phyloP scores from a whole-genome alignment of 2,888 invertebrate genomes.

The Orthosia incerta region DNA sequence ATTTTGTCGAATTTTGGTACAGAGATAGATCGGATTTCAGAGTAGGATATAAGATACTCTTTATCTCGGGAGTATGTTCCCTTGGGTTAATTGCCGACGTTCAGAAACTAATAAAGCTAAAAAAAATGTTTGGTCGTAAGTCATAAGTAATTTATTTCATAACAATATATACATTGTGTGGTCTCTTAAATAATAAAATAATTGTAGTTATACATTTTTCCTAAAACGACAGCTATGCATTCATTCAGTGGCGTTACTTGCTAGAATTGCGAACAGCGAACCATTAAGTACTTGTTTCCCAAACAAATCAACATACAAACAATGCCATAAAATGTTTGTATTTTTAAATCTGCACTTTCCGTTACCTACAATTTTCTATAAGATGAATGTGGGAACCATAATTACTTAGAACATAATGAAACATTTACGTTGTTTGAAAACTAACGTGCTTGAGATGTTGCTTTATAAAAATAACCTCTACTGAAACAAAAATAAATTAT shows the following conservation, averaged over 20 bases:
- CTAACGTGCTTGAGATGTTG: constrained; percentile 15
- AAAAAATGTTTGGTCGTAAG: too few relatives aligned
- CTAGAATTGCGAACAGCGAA: constrained; percentile 7
- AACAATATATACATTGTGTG: too few relatives aligned
- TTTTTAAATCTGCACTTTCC: constrained; percentile 52
- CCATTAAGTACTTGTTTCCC: constrained; percentile 24
- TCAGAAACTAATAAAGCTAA: too few relatives aligned
- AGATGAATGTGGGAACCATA: constrained; percentile 63
- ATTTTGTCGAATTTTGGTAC: too few relatives aligned
- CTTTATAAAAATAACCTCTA: constrained; percentile 13
- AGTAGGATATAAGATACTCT: too few relatives aligned
- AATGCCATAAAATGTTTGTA: constrained; percentile 48
- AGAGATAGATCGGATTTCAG: too few relatives aligned
- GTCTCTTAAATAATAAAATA: neutral
- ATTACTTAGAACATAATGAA: constrained; percentile 54
- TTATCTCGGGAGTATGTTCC: too few relatives aligned
- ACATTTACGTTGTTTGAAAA: constrained; percentile 50
- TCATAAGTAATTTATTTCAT: too few relatives aligned
- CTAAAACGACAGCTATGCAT: neutral
- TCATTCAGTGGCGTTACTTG: neutral
- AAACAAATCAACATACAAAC: constrained; percentile 47
- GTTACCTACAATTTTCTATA: constrained; percentile 47
- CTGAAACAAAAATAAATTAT: neutral
- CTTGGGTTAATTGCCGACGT: too few relatives aligned
- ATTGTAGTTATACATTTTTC: neutral